Conservation (phyloP, 2,888 invertebrate species). For the Pantelozetes paolii region DNA sequence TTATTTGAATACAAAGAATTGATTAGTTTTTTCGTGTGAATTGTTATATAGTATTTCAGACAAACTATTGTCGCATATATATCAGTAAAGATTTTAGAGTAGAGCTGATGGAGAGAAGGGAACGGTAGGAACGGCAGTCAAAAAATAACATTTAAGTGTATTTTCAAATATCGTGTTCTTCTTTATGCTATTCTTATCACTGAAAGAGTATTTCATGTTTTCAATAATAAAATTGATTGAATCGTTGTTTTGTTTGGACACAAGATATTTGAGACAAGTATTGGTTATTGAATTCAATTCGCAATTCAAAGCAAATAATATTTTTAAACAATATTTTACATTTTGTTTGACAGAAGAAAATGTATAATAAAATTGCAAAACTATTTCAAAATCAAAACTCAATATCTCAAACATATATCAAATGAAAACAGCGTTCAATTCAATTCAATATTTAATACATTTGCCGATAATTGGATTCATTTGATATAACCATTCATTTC, state of each 20-base stretch:
- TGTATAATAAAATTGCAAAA: no score
- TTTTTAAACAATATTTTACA: background rate
- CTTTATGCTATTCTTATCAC: background rate
- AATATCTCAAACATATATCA: no score
- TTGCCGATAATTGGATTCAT: no score
- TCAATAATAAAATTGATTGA: constrained; percentile 1
- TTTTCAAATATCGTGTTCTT: background rate
- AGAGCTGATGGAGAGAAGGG: background rate
- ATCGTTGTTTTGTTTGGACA: background rate
- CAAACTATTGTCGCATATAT: background rate
- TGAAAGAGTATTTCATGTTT: background rate
- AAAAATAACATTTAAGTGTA: background rate
- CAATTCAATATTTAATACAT: no score
- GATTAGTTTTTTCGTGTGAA: background rate
- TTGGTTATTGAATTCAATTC: background rate
- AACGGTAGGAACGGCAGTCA: background rate
- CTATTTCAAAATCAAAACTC: no score
- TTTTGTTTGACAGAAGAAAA: background rate
- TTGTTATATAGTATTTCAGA: background rate
- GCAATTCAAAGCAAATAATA: background rate
- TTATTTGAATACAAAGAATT: constrained; percentile 5
- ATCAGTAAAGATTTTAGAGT: background rate
- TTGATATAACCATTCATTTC: no score
- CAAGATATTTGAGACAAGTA: background rate
- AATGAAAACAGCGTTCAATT: no score